phyloP scores from a whole-genome alignment of 2,797 vertebrate species.

The Xerus rutilus region DNA sequence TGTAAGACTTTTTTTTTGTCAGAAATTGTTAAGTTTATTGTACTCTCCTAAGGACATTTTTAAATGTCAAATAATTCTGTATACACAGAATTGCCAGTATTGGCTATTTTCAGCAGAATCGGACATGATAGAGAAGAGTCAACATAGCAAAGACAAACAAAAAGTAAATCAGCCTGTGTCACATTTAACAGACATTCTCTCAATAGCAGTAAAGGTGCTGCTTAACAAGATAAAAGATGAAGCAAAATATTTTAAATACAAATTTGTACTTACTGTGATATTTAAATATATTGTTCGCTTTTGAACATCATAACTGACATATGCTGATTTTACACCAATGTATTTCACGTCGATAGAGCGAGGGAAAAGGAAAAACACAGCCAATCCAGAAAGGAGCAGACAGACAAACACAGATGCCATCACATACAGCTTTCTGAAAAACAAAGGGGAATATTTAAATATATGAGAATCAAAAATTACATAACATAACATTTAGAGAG shows the following conservation, averaged over 20 bases:
- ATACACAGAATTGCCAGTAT: background rate
- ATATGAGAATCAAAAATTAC: conserved; percentile 7
- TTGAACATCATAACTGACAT: conserved; percentile 92
- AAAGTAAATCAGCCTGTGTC: background rate
- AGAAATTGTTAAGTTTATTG: conserved; percentile 8
- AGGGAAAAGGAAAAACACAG: conserved; percentile 98
- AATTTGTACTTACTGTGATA: conserved; percentile 92
- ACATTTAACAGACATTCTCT: background rate
- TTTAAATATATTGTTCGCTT: conserved; percentile 96
- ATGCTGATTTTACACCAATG: conserved; percentile 96
- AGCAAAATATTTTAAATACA: background rate
- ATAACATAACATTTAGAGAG: background rate
- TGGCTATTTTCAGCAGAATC: conserved; percentile 32
- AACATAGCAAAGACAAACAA: background rate
- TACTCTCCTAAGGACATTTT: conserved; percentile 9
- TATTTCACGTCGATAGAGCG: conserved; percentile 97
- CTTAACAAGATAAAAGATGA: background rate
- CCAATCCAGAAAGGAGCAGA: conserved; percentile 96
- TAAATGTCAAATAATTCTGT: conserved; percentile 51
- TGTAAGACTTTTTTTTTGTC: background rate
- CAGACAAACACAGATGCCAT: conserved; percentile 95
- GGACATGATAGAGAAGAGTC: conserved; percentile 16
- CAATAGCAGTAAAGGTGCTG: background rate
- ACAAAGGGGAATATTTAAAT: conserved; percentile 33
- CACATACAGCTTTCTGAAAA: conserved; percentile 96